Base-by-base conservation (phyloP, 53 echinoderm and acorn worm species). In the Crossaster papposus region DNA sequence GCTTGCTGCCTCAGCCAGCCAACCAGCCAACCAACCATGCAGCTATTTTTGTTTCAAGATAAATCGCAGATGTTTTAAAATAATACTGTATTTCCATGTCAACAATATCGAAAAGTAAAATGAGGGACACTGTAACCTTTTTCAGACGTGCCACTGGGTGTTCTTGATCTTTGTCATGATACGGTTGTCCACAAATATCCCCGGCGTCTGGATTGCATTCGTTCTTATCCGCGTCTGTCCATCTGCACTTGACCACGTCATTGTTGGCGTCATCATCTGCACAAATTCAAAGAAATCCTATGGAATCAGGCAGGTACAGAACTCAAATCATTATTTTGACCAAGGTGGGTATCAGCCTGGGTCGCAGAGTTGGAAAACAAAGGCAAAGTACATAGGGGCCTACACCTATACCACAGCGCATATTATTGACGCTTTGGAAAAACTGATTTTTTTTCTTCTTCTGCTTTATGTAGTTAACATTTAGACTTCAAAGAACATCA, bases 161-260 rank as follows among this genome's bases (percentile, higher is more conserved):
- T 5, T 9, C 2, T 83, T 30, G 24, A 6, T 14, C 50, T 9
- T 23, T 18, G 30, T 83, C 83, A 30, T 44, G 70, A 68, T 50
- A 83, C 6, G 70, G 44, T 34, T 36, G 30, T n/a, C 70, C 70
- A 30, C 83, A 83, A 50, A 83, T 68, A 34, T 83, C 83, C 28
- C 23, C 20, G 38, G 36, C 70, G 11, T 83, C 50, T 11, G 23
- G 24, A 26, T 83, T 83, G 50, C 83, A 83, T 17, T 83, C 83
- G 29, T 70, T 28, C 22, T 20, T 35, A 17, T 70, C 26, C 3
- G 7, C 3, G 36, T 0, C 13, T 1, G 83, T 44, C 83, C 83
- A 83, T 14, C 83, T 36, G 70, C 83, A 83, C 30, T 70, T 83
- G 28, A 83, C 83, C 6, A 34, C 37, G 70, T 83, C 83, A 29